Evolutionary conservation across 2,888 invertebrate species (phyloP).

Genomic region (Drosophila differens): DNA sequence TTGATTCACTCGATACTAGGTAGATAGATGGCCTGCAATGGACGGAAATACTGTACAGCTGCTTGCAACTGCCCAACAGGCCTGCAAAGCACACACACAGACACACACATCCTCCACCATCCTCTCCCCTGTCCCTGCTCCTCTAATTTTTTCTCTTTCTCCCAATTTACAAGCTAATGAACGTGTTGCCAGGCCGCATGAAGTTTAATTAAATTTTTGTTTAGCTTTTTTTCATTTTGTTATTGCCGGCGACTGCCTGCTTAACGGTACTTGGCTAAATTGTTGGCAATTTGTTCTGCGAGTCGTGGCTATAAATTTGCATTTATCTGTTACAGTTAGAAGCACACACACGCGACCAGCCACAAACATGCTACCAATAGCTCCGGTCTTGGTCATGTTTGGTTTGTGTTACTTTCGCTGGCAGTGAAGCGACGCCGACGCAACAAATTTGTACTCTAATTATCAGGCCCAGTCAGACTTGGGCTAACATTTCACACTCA

Average conservation of each 20-base stretch:
- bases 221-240: constrained; percentile 15
- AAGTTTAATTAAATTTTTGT: constrained; percentile 71
- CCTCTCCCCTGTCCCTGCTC: not conserved
- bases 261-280: constrained; percentile 74
- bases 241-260: constrained; percentile 39
- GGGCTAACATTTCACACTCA: constrained; percentile 71
- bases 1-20: constrained; percentile 30
- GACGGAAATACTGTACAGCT: constrained; percentile 73
- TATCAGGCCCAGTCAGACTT: constrained; percentile 51
- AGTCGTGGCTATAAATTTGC: constrained; percentile 72
- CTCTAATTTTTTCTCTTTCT: not conserved
- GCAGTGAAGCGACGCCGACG: constrained; percentile 69
- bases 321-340: constrained; percentile 77
- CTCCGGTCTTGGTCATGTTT: constrained; percentile 37
- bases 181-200: constrained; percentile 46
- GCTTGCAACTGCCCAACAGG: constrained; percentile 38
- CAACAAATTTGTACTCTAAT: constrained; percentile 75
- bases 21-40: constrained; percentile 16
- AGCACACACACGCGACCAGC: constrained; percentile 54
- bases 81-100: not conserved
- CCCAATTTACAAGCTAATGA: constrained; percentile 57
- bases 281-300: constrained; percentile 76
- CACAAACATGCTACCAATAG: constrained; percentile 35
- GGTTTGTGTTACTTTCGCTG: constrained; percentile 66
- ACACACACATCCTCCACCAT: not conserved